Evolutionary conservation across 1,140 invertebrate genomes (phyloP).

Genomic region (Vanessa tameamea): DNA sequence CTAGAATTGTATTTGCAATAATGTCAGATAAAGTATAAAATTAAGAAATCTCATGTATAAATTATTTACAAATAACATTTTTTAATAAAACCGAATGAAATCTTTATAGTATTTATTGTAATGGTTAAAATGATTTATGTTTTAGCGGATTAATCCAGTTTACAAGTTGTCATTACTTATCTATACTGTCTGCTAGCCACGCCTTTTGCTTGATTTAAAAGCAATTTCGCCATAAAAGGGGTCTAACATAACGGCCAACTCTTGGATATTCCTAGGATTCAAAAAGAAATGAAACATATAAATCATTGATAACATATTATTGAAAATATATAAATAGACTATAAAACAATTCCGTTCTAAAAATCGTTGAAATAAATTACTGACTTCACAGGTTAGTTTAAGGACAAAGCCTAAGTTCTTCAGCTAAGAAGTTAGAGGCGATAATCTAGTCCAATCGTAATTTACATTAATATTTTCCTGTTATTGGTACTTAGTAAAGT

Average conservation of each 20-base stretch:
- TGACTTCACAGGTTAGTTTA: background rate
- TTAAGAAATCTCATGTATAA: too few relatives aligned
- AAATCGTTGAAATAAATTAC: background rate
- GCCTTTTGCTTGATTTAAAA: slow-evolving; percentile 30
- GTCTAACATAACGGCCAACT: slow-evolving; percentile 7
- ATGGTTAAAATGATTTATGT: slow-evolving; percentile 14
- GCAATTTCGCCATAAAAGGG: slow-evolving; percentile 30
- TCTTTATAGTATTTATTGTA: slow-evolving; percentile 1
- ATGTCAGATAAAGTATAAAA: background rate
- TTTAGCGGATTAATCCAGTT: slow-evolving; percentile 20
- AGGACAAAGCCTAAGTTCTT: background rate
- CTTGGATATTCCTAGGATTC: slow-evolving; percentile 10
- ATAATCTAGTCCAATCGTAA: too few relatives aligned
- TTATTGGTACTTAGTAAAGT: too few relatives aligned
- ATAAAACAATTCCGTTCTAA: background rate
- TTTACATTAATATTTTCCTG: too few relatives aligned
- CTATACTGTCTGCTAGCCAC: slow-evolving; percentile 6
- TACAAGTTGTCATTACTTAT: slow-evolving; percentile 29
- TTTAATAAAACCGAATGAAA: background rate
- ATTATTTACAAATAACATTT: background rate
- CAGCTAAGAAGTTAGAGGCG: too few relatives aligned
- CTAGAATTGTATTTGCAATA: too few relatives aligned
- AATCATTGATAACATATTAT: background rate
- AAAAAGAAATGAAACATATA: background rate
- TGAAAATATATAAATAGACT: background rate